A percentile compares a stretch with the other conserved stretches of the same genome.
phyloP scores from a whole-genome alignment of 37 sponge, comb jelly and placozoan genomes.

The Oscarella lobularis region DNA sequence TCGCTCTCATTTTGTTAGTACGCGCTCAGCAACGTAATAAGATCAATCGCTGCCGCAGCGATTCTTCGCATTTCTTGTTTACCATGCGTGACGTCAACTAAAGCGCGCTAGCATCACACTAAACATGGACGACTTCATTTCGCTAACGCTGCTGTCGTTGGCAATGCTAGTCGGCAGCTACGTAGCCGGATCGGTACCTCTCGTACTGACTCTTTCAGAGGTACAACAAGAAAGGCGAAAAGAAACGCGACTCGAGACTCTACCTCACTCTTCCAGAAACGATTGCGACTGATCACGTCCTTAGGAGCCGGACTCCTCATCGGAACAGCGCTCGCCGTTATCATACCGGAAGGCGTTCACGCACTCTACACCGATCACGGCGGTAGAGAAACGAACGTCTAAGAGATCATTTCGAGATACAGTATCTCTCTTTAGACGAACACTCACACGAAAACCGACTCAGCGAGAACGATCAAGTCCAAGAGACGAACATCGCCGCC shows the following conservation, averaged over 20 bases:
- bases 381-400: constrained; percentile 12
- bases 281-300: constrained; percentile 54
- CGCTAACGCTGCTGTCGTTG: constrained; percentile 47
- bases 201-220: constrained; percentile 76
- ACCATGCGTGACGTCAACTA: too few species aligned
- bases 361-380: constrained; percentile 18
- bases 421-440: background rate
- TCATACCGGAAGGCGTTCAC: constrained; percentile 96
- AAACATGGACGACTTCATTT: constrained; percentile 62
- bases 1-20: too few species aligned
- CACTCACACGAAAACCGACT: background rate
- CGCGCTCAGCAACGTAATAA: too few species aligned
- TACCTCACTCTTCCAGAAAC: constrained; percentile 46
- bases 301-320: constrained; percentile 94
- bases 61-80: too few species aligned
- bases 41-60: too few species aligned
- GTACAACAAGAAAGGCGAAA: constrained; percentile 23
- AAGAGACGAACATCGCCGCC: too few species aligned
- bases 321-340: constrained; percentile 95
- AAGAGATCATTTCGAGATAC: background rate
- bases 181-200: constrained; percentile 77
- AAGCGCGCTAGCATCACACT: background rate
- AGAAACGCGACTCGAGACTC: too few species aligned
- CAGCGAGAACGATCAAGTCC: background rate
- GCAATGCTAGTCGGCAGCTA: constrained; percentile 92